Evolutionary conservation across 2,888 invertebrate genomes (phyloP).

Genomic region (Aleiodes testaceus): DNA sequence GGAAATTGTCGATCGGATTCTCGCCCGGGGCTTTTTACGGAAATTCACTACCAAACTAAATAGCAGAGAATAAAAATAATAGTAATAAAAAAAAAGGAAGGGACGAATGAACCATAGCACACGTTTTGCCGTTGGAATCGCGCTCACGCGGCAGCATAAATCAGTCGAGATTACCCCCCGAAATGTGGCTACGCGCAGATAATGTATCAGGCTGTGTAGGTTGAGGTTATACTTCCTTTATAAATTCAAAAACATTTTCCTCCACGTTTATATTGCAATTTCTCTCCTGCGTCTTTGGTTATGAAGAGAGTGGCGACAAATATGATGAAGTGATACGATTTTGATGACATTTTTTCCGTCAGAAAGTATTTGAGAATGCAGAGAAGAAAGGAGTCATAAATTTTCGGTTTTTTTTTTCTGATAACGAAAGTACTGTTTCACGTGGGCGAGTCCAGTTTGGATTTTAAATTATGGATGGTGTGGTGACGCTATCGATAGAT

Average conservation of each 20-base stretch:
- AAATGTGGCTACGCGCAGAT: constrained; percentile 46
- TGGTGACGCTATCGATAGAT: constrained; percentile 16
- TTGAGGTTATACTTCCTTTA: constrained; percentile 8
- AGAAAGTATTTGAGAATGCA: neutral
- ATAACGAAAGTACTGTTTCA: constrained; percentile 33
- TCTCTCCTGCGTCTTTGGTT: no score
- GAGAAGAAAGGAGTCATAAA: constrained; percentile 37
- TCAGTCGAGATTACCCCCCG: constrained; percentile 52
- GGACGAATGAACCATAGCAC: constrained; percentile 47
- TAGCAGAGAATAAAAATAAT: constrained; percentile 4
- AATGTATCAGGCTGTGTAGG: constrained; percentile 26
- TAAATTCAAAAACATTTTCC: constrained; percentile 10
- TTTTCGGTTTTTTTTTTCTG: constrained; percentile 22
- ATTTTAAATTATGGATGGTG: constrained; percentile 12
- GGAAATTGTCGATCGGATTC: constrained; percentile 45
- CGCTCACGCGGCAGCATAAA: constrained; percentile 51
- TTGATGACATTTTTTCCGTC: neutral
- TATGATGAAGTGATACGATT: constrained; percentile 11
- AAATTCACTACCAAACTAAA: constrained; percentile 40
- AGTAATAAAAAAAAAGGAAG: constrained; percentile 12
- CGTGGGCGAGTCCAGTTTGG: constrained; percentile 35
- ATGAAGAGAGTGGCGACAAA: neutral
- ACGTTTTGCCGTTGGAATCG: constrained; percentile 47
- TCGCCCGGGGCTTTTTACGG: constrained; percentile 45
- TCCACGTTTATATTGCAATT: constrained; percentile 10